Base-by-base conservation (phyloP, 2,888 invertebrate genomes). In the Heliconius ethilla region DNA sequence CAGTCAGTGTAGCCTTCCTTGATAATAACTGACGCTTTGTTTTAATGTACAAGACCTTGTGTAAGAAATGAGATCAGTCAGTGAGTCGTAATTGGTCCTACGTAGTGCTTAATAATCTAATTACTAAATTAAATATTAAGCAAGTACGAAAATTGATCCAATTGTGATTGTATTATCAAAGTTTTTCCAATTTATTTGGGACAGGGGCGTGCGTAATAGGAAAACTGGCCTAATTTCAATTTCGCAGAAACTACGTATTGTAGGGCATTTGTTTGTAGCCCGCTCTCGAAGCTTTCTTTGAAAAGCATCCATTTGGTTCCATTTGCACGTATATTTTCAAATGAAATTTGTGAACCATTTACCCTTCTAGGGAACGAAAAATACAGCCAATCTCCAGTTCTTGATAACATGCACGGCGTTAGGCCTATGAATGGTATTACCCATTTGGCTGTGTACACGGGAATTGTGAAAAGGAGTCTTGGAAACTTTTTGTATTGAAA, bases 281-380 rank as follows among this genome's bases (percentile, higher is more conserved):
- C 59, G 78, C 77, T 77, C 29, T 73, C 70, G 70, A 76, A 70
- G 76, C 65, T 62, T 59, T 75, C 73, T 13, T 62, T 69, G 70
- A 76, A 86, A 81, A 79, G 78, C 89, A 88, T 87, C 87, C 89
- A 91, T 92, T 93, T 89, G 89, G 86, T 84, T 85, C 83, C 88
- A 87, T 87, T 83, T 84, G 89, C 94, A 94, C 94, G 94, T 94
- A 92, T 90, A 82, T 85, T 85, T 88, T 82, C 88, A 90, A 93
- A 93, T 92, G 91, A 92, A 93, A 92, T 92, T 92, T 91, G 89
- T 78, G 45, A 70, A 37, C 62, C 51, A 73, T 63, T 78, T 65
- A 76, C 65, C 45, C 65, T 72, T 76, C 75, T 51, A 37, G 9
- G 70, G 29, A 67, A 72, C 25, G 27, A 69, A 78, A 65, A 67